These are phyloP conservation scores for Amiota mariae DNA, from an alignment of 2,888 invertebrate genomes.

Conservation along the genomic window DNA sequence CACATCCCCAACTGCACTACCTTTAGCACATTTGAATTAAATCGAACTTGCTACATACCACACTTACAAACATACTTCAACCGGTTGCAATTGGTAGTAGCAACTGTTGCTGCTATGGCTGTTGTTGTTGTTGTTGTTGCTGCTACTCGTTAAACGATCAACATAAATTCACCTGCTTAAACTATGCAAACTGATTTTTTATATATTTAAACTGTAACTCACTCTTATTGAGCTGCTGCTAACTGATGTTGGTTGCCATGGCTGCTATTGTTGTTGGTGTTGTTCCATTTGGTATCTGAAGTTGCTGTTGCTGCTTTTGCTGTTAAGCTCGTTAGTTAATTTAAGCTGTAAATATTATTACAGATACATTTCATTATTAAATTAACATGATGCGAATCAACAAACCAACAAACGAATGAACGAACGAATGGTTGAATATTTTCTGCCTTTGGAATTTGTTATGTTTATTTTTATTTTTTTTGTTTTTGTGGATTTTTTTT, in stretches of 20 bases:
- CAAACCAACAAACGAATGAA: background rate
- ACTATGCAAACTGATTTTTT: slow-evolving; percentile 41
- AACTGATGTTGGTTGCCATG: slow-evolving; percentile 5
- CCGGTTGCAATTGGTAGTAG: background rate
- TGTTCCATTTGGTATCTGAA: background rate
- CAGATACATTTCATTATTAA: slow-evolving; percentile 61
- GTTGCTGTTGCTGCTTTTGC: slow-evolving; percentile 22
- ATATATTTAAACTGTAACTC: slow-evolving; percentile 27
- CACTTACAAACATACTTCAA: background rate
- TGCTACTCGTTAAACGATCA: slow-evolving; percentile 36
- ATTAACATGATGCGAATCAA: slow-evolving; percentile 48
- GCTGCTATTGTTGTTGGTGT: slow-evolving; percentile 19
- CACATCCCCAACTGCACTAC: background rate
- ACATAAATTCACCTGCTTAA: slow-evolving; percentile 48
- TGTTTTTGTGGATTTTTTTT: slow-evolving; percentile 31
- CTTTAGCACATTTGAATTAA: no score
- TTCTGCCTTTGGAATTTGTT: slow-evolving; percentile 26
- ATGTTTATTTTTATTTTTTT: slow-evolving; percentile 30
- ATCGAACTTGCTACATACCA: background rate
- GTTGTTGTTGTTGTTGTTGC: slow-evolving; percentile 41
- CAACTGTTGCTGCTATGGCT: background rate
- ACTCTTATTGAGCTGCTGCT: slow-evolving; percentile 11
- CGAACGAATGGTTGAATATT: background rate
- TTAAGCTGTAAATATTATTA: slow-evolving; percentile 66
- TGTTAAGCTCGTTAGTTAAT: slow-evolving; percentile 63